Base-by-base conservation (phyloP, 2,113 vertebrate genomes). In the Phyllopteryx taeniolatus region DNA sequence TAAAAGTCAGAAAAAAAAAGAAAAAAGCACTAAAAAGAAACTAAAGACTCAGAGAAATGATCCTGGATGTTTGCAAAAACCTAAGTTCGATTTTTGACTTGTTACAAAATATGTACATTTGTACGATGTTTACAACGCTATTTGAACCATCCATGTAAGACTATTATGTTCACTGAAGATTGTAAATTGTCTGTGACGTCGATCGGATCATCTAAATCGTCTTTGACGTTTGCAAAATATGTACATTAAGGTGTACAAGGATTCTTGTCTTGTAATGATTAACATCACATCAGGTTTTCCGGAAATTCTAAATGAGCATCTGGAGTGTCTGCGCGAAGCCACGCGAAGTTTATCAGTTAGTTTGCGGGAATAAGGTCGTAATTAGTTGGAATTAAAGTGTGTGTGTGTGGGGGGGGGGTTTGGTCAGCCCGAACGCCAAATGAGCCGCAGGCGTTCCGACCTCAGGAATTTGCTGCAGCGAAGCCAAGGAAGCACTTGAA, bases 381-480 rank as follows among this genome's bases (percentile, higher is more conserved):
- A 93, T 91, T 92, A 91, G 88, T 27, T 83, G 79, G 83, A 87
- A 91, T 91, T 90, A 91, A 71, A 89, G 10, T 13, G 44, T 8
- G 43, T 8, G 43, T 8, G 7, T 44, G 43, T 8, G 27, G 57
- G 4, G 22, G 10, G 56, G 56, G 56, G 22, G 22, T 5, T 27
- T 7, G 86, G 80, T 83, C 86, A 84, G 82, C 80, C 79, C 84
- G 81, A 88, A 88, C 87, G 72, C 75, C 79, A 92, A 91, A 93
- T 91, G 84, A 89, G 85, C 86, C 90, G 76, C 88, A 93, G 90
- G 89, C 87, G 79, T 90, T 83, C 54, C 79, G 92, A 90, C 88
- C 91, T 91, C 91, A 92, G 82, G 88, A 93, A 92, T 91, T 80
- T 87, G 74, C 85, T 72, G 83, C 3, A 8, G 83, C 64, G 70